phyloP scores from a whole-genome alignment of 2,888 invertebrate species.

The Macrosoma leucophasiata region DNA sequence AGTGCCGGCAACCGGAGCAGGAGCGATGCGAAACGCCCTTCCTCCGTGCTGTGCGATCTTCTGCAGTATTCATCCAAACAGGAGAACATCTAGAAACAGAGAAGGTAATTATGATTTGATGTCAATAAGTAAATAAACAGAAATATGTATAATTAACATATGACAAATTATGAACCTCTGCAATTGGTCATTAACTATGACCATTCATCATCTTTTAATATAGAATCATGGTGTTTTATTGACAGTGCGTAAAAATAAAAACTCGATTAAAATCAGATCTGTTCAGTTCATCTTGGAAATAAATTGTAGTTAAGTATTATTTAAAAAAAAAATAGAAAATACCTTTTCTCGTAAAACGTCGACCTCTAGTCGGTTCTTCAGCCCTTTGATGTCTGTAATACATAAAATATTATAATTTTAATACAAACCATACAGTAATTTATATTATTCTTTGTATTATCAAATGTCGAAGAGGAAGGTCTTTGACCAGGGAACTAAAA shows the following conservation, averaged over 20 bases:
- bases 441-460: too few species aligned
- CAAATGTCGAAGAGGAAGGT: too few species aligned
- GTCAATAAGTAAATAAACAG: too few species aligned
- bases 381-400: slow-evolving; percentile 87
- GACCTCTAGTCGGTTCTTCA: slow-evolving; percentile 88
- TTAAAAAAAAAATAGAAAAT: slow-evolving; percentile 22
- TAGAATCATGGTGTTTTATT: too few species aligned
- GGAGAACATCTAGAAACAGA: slow-evolving; percentile 82
- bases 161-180: too few species aligned
- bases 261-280: slow-evolving; percentile 2
- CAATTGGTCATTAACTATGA: too few species aligned
- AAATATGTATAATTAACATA: too few species aligned
- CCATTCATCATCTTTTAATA: too few species aligned
- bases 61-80: slow-evolving; percentile 97
- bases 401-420: slow-evolving; percentile 9
- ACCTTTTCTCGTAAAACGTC: slow-evolving; percentile 93
- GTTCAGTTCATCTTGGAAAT: not conserved
- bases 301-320: not conserved
- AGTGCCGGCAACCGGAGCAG: slow-evolving; percentile 91
- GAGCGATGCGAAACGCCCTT: slow-evolving; percentile 96
- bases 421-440: too few species aligned
- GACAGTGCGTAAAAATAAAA: too few species aligned
- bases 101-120: too few species aligned
- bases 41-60: slow-evolving; percentile 90
- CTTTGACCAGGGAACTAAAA: too few species aligned